A percentile compares a stretch with the other conserved stretches of the same genome.
Conservation (phyloP, 92 coral and sea anemone genomes). For the Porites evermanni region DNA sequence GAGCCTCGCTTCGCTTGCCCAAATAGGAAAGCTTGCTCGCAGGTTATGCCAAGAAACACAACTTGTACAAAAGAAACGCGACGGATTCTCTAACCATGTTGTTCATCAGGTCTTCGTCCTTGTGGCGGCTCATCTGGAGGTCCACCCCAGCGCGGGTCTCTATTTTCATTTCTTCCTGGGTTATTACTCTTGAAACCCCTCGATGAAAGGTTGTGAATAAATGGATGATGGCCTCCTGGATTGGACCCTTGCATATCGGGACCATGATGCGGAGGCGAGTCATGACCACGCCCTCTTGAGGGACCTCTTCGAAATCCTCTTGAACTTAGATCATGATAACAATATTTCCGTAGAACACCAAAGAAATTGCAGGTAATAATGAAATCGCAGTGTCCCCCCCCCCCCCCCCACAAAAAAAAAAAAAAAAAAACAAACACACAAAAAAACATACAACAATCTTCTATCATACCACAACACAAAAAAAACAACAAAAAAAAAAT, state of each 20-base stretch:
- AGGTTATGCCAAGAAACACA: neutral
- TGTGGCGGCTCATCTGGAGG: conserved; percentile 70
- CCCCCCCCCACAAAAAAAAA: no score
- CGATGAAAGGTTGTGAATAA: conserved; percentile 32
- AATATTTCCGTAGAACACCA: no score
- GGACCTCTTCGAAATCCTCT: conserved; percentile 79
- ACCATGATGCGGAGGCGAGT: conserved; percentile 29
- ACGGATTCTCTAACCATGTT: conserved; percentile 18
- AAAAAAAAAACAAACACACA: no score
- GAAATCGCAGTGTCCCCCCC: no score
- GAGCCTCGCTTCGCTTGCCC: no score
- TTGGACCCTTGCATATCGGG: conserved; percentile 34
- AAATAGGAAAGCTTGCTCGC: no score
- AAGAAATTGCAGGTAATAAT: no score
- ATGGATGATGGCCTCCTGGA: conserved; percentile 16
- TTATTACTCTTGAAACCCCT: conserved; percentile 24
- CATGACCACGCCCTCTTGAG: conserved; percentile 28
- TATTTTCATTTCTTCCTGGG: conserved; percentile 29
- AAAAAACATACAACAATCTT: no score
- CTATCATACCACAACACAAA: no score
- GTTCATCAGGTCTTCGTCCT: conserved; percentile 57
- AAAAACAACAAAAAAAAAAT: no score
- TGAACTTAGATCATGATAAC: conserved; percentile 78
- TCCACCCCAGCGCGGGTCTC: conserved; percentile 59
- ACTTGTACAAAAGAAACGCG: neutral